A percentile compares a stretch with the other conserved stretches of the same genome.
Evolutionary conservation across 2,888 invertebrate genomes (phyloP).

Genomic region (Choreutis nemorana): DNA sequence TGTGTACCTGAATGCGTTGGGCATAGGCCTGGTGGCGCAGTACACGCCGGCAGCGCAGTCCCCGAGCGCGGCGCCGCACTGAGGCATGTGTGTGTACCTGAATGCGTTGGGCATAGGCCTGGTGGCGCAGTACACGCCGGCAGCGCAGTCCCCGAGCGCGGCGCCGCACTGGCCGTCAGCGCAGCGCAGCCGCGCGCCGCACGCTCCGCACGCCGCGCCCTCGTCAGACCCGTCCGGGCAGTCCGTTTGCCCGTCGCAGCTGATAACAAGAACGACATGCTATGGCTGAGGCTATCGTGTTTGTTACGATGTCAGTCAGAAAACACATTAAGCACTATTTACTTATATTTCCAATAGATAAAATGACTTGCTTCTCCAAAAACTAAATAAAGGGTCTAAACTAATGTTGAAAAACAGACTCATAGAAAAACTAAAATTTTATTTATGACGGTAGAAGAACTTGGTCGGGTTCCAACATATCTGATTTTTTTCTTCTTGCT

Average conservation of each 20-base stretch:
- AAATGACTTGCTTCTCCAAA: too few relatives aligned
- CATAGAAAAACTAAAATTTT: too few relatives aligned
- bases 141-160: conserved; percentile 71
- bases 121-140: conserved; percentile 49
- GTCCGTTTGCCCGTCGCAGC: conserved; percentile 83
- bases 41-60: conserved; percentile 6
- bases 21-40: background rate
- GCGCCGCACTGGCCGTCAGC: conserved; percentile 68
- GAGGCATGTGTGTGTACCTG: conserved; percentile 21
- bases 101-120: conserved; percentile 44
- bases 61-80: conserved; percentile 12
- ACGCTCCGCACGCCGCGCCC: conserved; percentile 18
- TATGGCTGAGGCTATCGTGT: too few relatives aligned
- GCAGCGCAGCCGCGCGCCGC: conserved; percentile 70
- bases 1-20: conserved; percentile 3
- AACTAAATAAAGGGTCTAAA: too few relatives aligned
- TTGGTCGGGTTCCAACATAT: too few relatives aligned
- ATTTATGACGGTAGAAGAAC: too few relatives aligned
- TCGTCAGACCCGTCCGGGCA: conserved; percentile 84
- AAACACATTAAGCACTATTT: too few relatives aligned
- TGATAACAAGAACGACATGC: too few relatives aligned
- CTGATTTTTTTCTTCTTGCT: too few relatives aligned
- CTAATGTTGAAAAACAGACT: too few relatives aligned
- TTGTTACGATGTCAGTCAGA: too few relatives aligned
- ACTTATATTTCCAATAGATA: too few relatives aligned